phyloP scores from a whole-genome alignment of 2,888 invertebrate genomes.

The Cerceris rybyensis region DNA sequence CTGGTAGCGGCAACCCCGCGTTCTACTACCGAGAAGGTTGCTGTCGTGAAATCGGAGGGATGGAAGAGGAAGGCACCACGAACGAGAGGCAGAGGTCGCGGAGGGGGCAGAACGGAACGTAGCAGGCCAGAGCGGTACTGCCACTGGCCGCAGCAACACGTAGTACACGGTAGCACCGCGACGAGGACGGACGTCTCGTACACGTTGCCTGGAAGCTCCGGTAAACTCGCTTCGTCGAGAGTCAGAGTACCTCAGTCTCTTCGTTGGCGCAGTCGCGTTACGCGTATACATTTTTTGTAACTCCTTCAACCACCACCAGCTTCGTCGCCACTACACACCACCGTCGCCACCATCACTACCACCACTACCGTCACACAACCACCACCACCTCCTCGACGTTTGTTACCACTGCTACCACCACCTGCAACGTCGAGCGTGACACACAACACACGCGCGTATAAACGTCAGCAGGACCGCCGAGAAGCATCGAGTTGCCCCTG shows the following conservation, averaged over 20 bases:
- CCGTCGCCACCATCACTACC: constrained; percentile 18
- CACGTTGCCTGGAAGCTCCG: constrained; percentile 22
- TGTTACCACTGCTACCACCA: constrained; percentile 36
- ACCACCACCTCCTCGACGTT: constrained; percentile 10
- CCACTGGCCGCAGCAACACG: constrained; percentile 61
- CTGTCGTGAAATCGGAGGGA: constrained; percentile 36
- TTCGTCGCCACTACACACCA: constrained; percentile 19
- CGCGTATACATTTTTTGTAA: constrained; percentile 47
- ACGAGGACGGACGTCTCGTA: constrained; percentile 40
- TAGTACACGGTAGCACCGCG: constrained; percentile 58
- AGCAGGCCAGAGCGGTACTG: constrained; percentile 44
- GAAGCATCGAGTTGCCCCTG: constrained; percentile 59
- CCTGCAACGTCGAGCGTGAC: constrained; percentile 32
- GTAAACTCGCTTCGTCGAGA: constrained; percentile 39
- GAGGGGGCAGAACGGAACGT: constrained; percentile 10
- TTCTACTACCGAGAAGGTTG: constrained; percentile 33
- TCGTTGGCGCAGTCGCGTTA: constrained; percentile 57
- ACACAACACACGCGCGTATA: constrained; percentile 22
- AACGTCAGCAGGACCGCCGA: constrained; percentile 42
- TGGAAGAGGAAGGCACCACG: constrained; percentile 28
- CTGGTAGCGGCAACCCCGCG: constrained; percentile 58
- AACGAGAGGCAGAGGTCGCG: constrained; percentile 16
- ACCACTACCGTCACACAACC: constrained; percentile 25
- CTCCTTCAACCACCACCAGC: constrained; percentile 27
- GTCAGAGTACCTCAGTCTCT: constrained; percentile 18